A percentile compares a stretch with the other conserved stretches of the same genome.
These are phyloP conservation scores for Collichthys lucidus DNA, from an alignment of 2,113 vertebrate genomes.

Conservation along the genomic window DNA sequence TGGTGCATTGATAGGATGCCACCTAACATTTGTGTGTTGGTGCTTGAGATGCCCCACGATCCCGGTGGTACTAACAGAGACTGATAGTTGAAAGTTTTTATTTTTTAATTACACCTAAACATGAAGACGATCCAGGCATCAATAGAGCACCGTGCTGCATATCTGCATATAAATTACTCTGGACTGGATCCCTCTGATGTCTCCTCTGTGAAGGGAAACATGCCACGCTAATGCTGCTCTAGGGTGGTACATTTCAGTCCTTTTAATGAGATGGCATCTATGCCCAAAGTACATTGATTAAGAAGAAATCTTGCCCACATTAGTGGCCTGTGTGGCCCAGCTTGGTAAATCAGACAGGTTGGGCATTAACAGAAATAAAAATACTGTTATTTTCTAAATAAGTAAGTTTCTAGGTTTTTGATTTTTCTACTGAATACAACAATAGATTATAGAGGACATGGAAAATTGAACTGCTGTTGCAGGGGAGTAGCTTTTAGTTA, in stretches of 20 bases:
- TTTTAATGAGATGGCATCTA: background rate
- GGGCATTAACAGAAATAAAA: background rate
- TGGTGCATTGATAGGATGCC: conserved; percentile 36
- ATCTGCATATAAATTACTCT: background rate
- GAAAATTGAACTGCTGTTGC: background rate
- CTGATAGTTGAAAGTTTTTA: conserved; percentile 17
- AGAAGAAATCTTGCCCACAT: background rate
- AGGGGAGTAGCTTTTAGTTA: background rate
- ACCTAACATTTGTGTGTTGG: conserved; percentile 43
- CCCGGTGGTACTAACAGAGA: conserved; percentile 41
- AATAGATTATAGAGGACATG: background rate
- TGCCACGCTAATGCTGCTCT: background rate
- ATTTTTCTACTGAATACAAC: background rate
- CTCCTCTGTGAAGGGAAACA: background rate
- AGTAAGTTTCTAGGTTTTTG: background rate
- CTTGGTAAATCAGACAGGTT: no score
- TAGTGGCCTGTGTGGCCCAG: no score
- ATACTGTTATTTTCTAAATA: background rate
- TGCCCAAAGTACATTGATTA: background rate
- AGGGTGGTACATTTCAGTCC: background rate
- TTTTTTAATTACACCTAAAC: conserved; percentile 49
- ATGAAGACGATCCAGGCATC: background rate
- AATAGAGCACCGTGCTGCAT: background rate
- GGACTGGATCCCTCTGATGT: background rate
- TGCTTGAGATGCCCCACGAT: conserved; percentile 36